A percentile compares a stretch with the other conserved stretches of the same genome.
Evolutionary conservation across 2,888 invertebrate genomes (phyloP).

Genomic region (Xestia c-nigrum): DNA sequence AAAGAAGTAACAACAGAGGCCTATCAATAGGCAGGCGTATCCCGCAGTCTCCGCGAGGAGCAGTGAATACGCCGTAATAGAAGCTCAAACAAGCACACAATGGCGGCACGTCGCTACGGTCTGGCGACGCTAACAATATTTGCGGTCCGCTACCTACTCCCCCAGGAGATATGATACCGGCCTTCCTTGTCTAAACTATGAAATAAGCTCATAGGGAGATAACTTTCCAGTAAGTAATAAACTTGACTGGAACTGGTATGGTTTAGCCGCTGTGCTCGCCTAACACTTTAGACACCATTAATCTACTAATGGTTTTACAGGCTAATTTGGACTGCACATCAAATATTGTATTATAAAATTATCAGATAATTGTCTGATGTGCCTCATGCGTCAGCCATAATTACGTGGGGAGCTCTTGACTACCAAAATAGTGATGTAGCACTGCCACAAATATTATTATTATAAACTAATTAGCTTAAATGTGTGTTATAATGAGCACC

Average conservation of each 20-base stretch:
- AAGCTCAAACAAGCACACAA: conserved; percentile 75
- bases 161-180: conserved; percentile 78
- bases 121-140: conserved; percentile 84
- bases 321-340: conserved; percentile 31
- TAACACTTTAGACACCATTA: conserved; percentile 35
- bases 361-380: conserved; percentile 34
- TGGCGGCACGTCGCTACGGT: conserved; percentile 79
- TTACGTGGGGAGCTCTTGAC: conserved; percentile 18
- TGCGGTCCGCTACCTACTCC: conserved; percentile 85
- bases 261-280: conserved; percentile 4
- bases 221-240: conserved; percentile 43
- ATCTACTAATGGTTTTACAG: conserved; percentile 58
- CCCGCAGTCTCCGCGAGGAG: conserved; percentile 51
- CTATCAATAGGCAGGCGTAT: conserved; percentile 52
- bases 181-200: conserved; percentile 83
- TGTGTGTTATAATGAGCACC: conserved; percentile 6
- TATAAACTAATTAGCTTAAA: conserved; percentile 33
- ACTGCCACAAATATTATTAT: conserved; percentile 17
- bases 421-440: conserved; percentile 29
- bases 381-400: conserved; percentile 17
- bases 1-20: conserved; percentile 5
- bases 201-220: conserved; percentile 63
- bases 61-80: conserved; percentile 68
- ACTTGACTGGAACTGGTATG: conserved; percentile 31
- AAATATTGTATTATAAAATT: conserved; percentile 40